Base-by-base conservation (phyloP, 2,113 vertebrate genomes). In the Ceyx melanurus region DNA sequence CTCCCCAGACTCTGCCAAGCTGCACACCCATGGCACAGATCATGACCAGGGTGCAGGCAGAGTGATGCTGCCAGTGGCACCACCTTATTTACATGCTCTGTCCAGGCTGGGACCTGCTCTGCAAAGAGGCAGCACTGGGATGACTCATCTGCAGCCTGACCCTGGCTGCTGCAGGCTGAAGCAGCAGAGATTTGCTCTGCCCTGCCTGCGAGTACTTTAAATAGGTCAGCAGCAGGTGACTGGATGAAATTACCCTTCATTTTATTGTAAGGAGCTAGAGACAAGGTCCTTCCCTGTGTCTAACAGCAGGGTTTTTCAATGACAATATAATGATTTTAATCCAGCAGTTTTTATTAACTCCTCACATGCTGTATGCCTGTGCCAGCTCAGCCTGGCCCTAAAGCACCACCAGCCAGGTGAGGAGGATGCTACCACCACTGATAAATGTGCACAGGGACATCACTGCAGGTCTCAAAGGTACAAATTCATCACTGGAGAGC, bases 191-290 rank as follows among this genome's bases (percentile, higher is more conserved):
- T 53, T 23, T 15, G 53, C 78, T 65, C 64, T 68, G 79, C 48
- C 83, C 84, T 80, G 78, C 42, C 74, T 62, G 48, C 0, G 12
- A 48, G 33, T 20, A 5, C 82, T 64, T 82, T 54, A 95, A 96
- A 92, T 94, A 62, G 95, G 94, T 93, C 95, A 96, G 58, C 93
- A 93, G 95, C 94, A 94, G 89, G 95, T 86, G 95, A 79, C 82
- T n/a, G 83, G 74, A 45, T 86, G 82, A 95, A 95, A 96, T 95
- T 95, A 75, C 88, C 89, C 86, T 72, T 79, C 89, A 79, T 95
- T 95, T 94, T 61, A 79, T 87, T 60, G 79, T n/a, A 10, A 94
- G 91, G 89, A 95, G 92, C 86, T 89, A 68, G 79, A 85, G 84
- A 53, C 2, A 0, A 74, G 54, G 76, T 78, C 84, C 86, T 93